Conservation (phyloP, 2,797 vertebrate species). For the Jordanella pulchra region DNA sequence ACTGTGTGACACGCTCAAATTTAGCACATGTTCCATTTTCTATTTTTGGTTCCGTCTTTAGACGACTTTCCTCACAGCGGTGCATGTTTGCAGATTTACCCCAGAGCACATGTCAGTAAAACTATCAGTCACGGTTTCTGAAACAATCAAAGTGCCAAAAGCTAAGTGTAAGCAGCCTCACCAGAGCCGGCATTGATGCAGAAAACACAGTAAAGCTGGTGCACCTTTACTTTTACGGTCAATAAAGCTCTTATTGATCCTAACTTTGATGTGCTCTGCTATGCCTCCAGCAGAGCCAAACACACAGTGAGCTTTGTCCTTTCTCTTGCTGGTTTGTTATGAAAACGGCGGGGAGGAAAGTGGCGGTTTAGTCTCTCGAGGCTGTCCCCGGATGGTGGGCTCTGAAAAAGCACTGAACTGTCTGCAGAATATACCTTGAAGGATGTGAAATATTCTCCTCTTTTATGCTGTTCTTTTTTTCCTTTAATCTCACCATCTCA, state of each 20-base stretch:
- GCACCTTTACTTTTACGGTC: conserved; percentile 59
- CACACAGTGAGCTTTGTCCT: conserved; percentile 52
- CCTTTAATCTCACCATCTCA: conserved; percentile 88
- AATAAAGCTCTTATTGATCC: conserved; percentile 57
- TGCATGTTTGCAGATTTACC: conserved; percentile 27
- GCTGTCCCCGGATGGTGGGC: conserved; percentile 94
- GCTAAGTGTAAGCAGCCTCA: conserved; percentile 7
- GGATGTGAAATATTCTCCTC: conserved; percentile 90
- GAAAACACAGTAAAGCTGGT: conserved; percentile 39
- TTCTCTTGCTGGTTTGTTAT: conserved; percentile 48
- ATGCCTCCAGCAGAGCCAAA: conserved; percentile 50
- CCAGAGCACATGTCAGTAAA: conserved; percentile 30
- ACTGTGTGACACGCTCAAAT: conserved; percentile 8
- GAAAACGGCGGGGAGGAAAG: conserved; percentile 72
- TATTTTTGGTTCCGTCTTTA: conserved; percentile 33
- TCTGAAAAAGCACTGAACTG: conserved; percentile 80
- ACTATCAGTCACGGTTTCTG: conserved; percentile 30
- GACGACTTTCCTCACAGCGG: conserved; percentile 28
- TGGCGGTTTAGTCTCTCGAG: conserved; percentile 84
- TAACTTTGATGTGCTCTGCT: conserved; percentile 46
- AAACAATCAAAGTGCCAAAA: conserved; percentile 37
- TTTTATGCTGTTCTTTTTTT: conserved; percentile 71
- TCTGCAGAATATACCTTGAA: conserved; percentile 94
- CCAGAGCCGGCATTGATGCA: conserved; percentile 15
- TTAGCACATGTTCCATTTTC: conserved; percentile 22